Evolutionary conservation across 2,113 vertebrate species (phyloP).

Genomic region (Oxyura jamaicensis): DNA sequence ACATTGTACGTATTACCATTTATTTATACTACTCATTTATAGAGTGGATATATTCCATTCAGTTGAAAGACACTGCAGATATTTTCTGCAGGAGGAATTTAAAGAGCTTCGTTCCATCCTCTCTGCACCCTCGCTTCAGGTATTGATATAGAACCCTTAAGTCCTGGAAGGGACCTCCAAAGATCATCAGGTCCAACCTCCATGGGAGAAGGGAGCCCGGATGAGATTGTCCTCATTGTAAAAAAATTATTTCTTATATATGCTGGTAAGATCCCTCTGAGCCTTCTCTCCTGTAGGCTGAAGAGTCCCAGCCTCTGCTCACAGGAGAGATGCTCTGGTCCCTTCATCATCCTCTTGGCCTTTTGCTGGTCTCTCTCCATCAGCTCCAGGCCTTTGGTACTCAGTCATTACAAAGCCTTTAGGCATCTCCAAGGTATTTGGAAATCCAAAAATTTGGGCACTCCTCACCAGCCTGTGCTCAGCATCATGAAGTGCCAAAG

Average conservation of each 20-base stretch:
- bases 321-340: not conserved
- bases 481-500: not conserved
- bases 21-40: not conserved
- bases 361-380: not conserved
- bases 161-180: not conserved
- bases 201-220: not conserved
- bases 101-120: not conserved
- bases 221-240: not conserved
- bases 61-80: not conserved
- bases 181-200: not conserved
- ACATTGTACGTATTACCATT: not conserved
- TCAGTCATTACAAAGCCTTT: not conserved
- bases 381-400: not conserved
- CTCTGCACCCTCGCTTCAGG: not conserved
- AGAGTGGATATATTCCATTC: not conserved
- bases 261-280: not conserved
- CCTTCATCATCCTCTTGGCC: not conserved
- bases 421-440: not conserved
- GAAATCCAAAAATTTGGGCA: not conserved
- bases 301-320: not conserved
- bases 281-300: not conserved
- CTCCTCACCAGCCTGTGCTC: not conserved
- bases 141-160: not conserved
- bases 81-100: not conserved
- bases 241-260: not conserved